phyloP scores from a whole-genome alignment of 2,888 invertebrate species.

The Hofmannophila pseudospretella region DNA sequence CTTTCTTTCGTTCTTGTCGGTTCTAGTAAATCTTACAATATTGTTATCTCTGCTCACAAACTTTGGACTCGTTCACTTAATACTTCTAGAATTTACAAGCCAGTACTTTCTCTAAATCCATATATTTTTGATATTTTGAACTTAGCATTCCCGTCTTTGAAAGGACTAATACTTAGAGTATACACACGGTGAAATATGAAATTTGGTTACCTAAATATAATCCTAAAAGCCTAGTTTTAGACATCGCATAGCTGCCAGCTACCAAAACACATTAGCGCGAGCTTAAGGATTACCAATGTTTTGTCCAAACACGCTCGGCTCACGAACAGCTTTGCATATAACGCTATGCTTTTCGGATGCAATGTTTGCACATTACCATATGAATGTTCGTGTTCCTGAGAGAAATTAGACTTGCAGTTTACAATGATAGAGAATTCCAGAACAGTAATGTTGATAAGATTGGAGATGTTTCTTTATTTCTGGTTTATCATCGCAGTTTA shows the following conservation, averaged over 20 bases:
- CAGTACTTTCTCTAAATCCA: too few species aligned
- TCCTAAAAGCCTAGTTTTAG: background rate
- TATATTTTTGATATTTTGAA: too few species aligned
- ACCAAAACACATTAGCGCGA: slow-evolving; percentile 5
- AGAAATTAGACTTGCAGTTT: slow-evolving; percentile 4
- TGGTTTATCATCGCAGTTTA: background rate
- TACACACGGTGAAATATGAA: too few species aligned
- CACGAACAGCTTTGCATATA: slow-evolving; percentile 1
- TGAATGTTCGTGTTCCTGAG: slow-evolving; percentile 4
- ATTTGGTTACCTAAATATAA: background rate
- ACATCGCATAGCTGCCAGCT: background rate
- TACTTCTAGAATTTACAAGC: too few species aligned
- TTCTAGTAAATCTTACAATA: too few species aligned
- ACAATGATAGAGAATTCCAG: background rate
- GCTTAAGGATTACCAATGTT: slow-evolving; percentile 4
- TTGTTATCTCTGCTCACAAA: too few species aligned
- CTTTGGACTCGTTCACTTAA: too few species aligned
- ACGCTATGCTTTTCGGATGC: slow-evolving; percentile 5
- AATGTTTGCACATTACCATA: slow-evolving; percentile 5
- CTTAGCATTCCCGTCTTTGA: too few species aligned
- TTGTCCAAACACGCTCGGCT: slow-evolving; percentile 1
- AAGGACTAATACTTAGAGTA: too few species aligned
- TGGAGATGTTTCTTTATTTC: background rate
- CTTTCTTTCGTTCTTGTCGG: too few species aligned
- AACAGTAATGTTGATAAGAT: background rate